A percentile compares a stretch with the other conserved stretches of the same genome.
Conservation (phyloP, 2,888 invertebrate species). For the Eupsilia transversa region DNA sequence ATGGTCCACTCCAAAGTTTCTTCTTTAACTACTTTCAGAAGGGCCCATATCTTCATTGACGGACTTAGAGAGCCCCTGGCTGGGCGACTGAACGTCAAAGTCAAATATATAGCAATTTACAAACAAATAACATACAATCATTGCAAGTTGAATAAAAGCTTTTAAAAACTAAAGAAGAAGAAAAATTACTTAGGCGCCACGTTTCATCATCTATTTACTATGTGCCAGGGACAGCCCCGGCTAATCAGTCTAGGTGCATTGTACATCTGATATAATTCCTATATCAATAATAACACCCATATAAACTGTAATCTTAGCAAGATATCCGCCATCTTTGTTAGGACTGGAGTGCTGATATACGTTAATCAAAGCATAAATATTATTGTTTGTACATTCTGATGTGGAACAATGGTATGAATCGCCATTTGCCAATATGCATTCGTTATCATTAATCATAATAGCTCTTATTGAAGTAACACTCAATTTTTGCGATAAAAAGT, state of each 20-base stretch:
- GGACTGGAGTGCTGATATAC: conserved; percentile 5
- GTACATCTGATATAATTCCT: background rate
- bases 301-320: conserved; percentile 16
- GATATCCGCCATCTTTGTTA: conserved; percentile 26
- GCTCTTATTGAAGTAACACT: conserved; percentile 20
- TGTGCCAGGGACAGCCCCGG: background rate
- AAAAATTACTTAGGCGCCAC: too few relatives aligned
- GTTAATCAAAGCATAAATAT: conserved; percentile 52
- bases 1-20: too few relatives aligned
- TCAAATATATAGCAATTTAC: too few relatives aligned
- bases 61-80: too few relatives aligned
- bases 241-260: background rate
- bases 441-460: conserved; percentile 40
- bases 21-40: too few relatives aligned
- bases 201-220: background rate
- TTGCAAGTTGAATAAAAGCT: too few relatives aligned
- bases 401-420: conserved; percentile 43
- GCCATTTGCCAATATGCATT: conserved; percentile 29
- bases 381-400: conserved; percentile 46
- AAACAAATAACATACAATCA: too few relatives aligned
- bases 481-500: conserved; percentile 40
- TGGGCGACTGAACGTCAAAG: too few relatives aligned
- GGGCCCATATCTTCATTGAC: too few relatives aligned
- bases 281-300: background rate
- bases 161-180: too few relatives aligned